These are phyloP conservation scores for Schizopygopsis pylzovi DNA, from an alignment of 2,797 vertebrate species.

Conservation along the genomic window DNA sequence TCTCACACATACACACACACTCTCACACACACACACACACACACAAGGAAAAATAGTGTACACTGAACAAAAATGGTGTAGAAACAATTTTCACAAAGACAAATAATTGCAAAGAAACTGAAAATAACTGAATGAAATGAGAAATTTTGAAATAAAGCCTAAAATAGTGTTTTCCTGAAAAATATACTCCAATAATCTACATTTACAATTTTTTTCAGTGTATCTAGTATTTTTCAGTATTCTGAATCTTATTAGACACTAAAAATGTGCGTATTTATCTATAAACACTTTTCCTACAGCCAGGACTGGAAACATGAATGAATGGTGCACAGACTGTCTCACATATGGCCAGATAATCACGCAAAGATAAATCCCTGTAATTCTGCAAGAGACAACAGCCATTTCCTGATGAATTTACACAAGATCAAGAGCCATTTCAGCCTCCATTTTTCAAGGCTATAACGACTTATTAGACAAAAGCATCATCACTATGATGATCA, in stretches of 20 bases:
- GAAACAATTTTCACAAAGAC: no score
- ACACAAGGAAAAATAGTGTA: no score
- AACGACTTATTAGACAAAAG: neutral
- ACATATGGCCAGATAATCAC: constrained; percentile 39
- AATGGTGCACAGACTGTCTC: constrained; percentile 37
- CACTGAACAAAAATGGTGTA: no score
- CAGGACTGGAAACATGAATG: constrained; percentile 22
- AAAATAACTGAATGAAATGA: neutral
- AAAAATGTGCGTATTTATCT: neutral
- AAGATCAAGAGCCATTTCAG: constrained; percentile 22
- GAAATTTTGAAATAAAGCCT: neutral
- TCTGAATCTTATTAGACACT: neutral
- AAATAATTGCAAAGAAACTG: neutral
- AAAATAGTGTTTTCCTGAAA: no score
- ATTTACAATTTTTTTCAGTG: no score
- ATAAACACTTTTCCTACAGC: neutral
- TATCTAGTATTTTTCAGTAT: neutral
- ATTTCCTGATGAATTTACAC: constrained; percentile 15
- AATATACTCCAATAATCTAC: no score
- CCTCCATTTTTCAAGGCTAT: neutral
- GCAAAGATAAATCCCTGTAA: constrained; percentile 35
- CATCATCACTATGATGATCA: neutral
- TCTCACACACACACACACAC: no score
- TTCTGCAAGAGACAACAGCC: constrained; percentile 19
- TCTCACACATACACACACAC: no score